phyloP scores from a whole-genome alignment of 1,140 invertebrate species.

The Neodiprion fabricii region DNA sequence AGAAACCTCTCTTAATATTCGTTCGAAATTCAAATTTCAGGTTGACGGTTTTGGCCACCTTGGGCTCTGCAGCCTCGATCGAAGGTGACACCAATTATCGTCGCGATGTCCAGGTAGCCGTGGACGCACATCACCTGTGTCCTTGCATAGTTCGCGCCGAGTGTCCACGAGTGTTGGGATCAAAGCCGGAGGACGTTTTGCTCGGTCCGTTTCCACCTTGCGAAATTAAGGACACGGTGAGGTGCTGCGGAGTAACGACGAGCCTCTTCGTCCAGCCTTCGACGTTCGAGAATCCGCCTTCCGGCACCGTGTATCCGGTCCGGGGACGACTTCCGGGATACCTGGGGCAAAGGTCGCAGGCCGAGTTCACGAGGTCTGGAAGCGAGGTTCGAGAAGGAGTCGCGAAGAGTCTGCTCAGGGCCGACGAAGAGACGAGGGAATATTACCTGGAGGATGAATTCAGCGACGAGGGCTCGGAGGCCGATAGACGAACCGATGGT shows the following conservation, averaged over 20 bases:
- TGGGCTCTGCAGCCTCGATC: neutral
- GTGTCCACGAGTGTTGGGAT: neutral
- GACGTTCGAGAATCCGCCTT: neutral
- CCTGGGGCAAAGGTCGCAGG: neutral
- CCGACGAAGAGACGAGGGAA: too few species aligned
- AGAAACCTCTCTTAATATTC: too few species aligned
- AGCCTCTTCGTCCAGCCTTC: neutral
- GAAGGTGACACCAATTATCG: neutral
- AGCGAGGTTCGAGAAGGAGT: neutral
- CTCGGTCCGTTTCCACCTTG: neutral
- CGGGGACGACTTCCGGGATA: neutral
- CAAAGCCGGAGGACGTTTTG: neutral
- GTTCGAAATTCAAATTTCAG: neutral
- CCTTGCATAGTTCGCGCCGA: conserved; percentile 2
- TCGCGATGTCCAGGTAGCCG: neutral
- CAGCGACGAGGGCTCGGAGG: too few species aligned
- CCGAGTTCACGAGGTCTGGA: neutral
- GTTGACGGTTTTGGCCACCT: neutral
- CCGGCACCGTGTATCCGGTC: neutral
- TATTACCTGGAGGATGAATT: neutral
- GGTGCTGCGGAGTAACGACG: conserved; percentile 6
- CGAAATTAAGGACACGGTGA: neutral
- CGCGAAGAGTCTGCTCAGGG: too few species aligned
- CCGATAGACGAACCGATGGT: neutral
- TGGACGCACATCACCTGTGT: neutral